Evolutionary conservation across 1,140 invertebrate genomes (phyloP).

Genomic region (Hyles euphorbiae): DNA sequence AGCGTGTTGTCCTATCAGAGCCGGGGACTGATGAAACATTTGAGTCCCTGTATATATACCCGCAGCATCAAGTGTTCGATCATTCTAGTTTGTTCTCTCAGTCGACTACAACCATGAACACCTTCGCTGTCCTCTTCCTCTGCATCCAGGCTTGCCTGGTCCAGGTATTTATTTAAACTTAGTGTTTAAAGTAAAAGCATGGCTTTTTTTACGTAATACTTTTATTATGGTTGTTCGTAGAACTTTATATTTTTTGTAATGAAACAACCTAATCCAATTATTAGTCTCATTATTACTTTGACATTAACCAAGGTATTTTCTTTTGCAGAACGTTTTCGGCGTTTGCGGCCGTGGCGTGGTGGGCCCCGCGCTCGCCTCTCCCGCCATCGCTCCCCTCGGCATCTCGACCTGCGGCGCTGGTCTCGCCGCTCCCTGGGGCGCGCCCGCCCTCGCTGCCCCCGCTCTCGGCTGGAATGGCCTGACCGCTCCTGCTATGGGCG

Average conservation of each 20-base stretch:
- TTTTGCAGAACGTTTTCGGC: neutral
- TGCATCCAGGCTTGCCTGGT: slow-evolving; percentile 20
- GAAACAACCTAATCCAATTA: neutral
- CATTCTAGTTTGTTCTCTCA: too few species aligned
- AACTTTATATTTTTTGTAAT: neutral
- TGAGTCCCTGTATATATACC: too few species aligned
- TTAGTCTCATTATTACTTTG: neutral
- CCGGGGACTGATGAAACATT: too few species aligned
- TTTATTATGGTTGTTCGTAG: neutral
- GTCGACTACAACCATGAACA: slow-evolving; percentile 12
- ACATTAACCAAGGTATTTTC: neutral
- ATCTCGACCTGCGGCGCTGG: neutral
- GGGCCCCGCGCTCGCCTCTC: neutral
- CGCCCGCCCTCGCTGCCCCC: too few species aligned
- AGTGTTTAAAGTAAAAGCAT: neutral
- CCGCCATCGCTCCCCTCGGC: slow-evolving; percentile 7
- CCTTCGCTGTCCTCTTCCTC: slow-evolving; percentile 15
- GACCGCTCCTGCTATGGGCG: too few species aligned
- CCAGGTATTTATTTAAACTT: slow-evolving; percentile 8
- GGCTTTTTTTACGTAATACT: neutral
- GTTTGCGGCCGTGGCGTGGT: neutral
- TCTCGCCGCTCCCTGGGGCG: too few species aligned
- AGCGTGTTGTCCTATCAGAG: too few species aligned
- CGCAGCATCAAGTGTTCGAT: too few species aligned
- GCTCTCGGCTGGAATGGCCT: too few species aligned